Evolutionary conservation across 2,797 vertebrate genomes (phyloP).

Genomic region (Eupleurogrammus muticus): DNA sequence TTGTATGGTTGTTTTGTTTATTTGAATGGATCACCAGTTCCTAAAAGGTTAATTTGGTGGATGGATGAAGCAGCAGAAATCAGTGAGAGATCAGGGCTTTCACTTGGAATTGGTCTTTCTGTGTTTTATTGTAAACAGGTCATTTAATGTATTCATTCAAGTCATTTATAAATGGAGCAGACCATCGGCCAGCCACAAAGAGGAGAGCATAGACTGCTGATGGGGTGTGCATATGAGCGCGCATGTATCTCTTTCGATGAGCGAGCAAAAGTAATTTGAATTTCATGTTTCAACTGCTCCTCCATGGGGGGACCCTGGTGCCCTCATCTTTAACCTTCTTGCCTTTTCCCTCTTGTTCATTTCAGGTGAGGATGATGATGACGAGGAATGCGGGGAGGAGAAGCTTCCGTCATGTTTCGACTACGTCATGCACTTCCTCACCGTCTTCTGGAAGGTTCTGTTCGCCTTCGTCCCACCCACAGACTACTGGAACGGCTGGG

Average conservation of each 20-base stretch:
- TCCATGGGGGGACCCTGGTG: not conserved
- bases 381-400: slow-evolving; percentile 97
- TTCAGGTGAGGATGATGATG: slow-evolving; percentile 95
- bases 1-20: slow-evolving; percentile 5
- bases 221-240: slow-evolving; percentile 1
- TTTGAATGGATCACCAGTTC: slow-evolving; percentile 19
- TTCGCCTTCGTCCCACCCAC: slow-evolving; percentile 98
- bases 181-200: slow-evolving; percentile 12
- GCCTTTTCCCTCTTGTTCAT: not conserved
- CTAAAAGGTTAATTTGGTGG: slow-evolving; percentile 13
- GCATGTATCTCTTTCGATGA: not conserved
- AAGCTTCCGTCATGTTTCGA: slow-evolving; percentile 99
- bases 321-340: not conserved
- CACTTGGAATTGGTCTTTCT: slow-evolving; percentile 32
- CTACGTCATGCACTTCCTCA: slow-evolving; percentile 99
- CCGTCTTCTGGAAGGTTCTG: slow-evolving; percentile 99
- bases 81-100: slow-evolving; percentile 35
- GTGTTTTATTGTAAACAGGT: slow-evolving; percentile 27
- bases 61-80: slow-evolving; percentile 26
- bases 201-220: slow-evolving; percentile 13
- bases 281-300: slow-evolving; percentile 3
- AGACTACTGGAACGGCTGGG: slow-evolving; percentile 99
- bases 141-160: slow-evolving; percentile 34
- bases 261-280: slow-evolving; percentile 8
- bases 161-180: slow-evolving; percentile 38